Base-by-base conservation (phyloP, 2,888 invertebrate genomes). In the Amphipoea lucens region DNA sequence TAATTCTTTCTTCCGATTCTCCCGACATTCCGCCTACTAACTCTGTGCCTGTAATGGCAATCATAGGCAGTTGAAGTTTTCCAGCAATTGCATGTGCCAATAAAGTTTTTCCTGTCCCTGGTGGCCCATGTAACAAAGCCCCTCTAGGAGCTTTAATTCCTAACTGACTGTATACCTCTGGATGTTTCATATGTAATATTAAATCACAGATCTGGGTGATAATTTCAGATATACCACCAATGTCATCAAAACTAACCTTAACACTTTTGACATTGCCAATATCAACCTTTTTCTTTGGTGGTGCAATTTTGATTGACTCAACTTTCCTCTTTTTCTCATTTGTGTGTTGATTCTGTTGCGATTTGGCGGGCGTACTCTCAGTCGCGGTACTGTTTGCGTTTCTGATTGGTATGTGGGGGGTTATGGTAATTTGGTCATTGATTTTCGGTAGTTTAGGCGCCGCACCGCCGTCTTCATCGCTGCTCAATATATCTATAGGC, bases 21-120 rank as follows among this genome's bases (percentile, higher is more conserved):
- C 99, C 99, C 0, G 99, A 99, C 81, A 99, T 98, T 2, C 99
- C 99, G 20, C 98, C 98, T 4, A 99, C 98, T 81, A 99, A 95
- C 95, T 99, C 99, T 0, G 99, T 99, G 1, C 99, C 99, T 14
- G 99, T 98, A 17, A 99, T 98, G 95, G 99, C 98, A 74, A 99
- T 96, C 76, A 99, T 95, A 0, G 99, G 98, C 67, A 99, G 95
- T 86, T 98, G 97, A 65, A 99, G 95, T 97, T 99, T 98, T 74
- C 99, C 98, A 48, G 98, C 98, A 90, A 99, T 98, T 4, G 98
- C 98, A 92, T 98, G 97, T 0, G 98, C 99, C 81, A 99, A 92
- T 77, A 98, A 96, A 5, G 98, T 98, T 95, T 99, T 99, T 0
- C 99, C 99, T 93, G 99, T 99, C 0, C 99, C 99, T 0, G 99